Percentiles rank a stretch among this genome's conserved stretches.
phyloP scores from a whole-genome alignment of 2,888 invertebrate genomes.

The Tanytarsus gracilentus region DNA sequence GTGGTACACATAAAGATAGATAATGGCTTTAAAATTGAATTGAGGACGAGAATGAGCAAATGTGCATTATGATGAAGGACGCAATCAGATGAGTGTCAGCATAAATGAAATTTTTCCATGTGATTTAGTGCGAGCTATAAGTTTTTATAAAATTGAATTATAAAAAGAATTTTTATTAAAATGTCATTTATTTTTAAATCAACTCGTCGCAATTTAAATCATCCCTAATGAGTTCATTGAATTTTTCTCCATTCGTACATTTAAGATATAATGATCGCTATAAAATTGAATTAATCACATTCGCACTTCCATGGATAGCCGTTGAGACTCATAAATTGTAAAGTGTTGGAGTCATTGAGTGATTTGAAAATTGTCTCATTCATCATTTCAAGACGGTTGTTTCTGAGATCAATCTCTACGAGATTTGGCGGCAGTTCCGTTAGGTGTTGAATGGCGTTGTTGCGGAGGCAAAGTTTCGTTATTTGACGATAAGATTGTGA shows the following conservation, averaged over 20 bases:
- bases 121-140: too few relatives aligned
- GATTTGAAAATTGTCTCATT: constrained; percentile 42
- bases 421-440: constrained; percentile 44
- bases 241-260: constrained; percentile 34
- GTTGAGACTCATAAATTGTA: constrained; percentile 48
- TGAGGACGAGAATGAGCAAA: too few relatives aligned
- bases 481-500: constrained; percentile 45
- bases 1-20: too few relatives aligned
- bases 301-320: constrained; percentile 63
- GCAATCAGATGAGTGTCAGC: too few relatives aligned
- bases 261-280: constrained; percentile 40
- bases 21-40: too few relatives aligned
- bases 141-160: too few relatives aligned
- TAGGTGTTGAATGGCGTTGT: constrained; percentile 42
- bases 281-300: constrained; percentile 52
- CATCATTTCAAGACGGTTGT: constrained; percentile 48
- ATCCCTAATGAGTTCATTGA: constrained; percentile 35
- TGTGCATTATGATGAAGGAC: too few relatives aligned
- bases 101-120: too few relatives aligned
- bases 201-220: too few relatives aligned
- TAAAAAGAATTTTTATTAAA: too few relatives aligned
- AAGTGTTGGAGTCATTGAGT: constrained; percentile 43
- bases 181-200: too few relatives aligned
- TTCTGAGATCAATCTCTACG: constrained; percentile 47
- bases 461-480: constrained; percentile 44